Base-by-base conservation (phyloP, 2,113 vertebrate genomes). In the Strix uralensis region DNA sequence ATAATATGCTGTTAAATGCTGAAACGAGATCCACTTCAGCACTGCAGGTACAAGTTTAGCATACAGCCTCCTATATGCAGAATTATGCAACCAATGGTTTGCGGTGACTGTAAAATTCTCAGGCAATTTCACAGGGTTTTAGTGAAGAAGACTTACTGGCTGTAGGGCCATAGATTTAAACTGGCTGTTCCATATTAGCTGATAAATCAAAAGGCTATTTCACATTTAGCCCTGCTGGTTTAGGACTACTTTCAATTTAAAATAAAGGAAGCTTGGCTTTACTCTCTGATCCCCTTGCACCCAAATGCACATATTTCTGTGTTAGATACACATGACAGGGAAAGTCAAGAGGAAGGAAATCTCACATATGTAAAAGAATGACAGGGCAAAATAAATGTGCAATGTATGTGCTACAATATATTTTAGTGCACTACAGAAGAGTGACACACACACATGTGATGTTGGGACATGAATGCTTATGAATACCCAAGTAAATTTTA, bases 341-440 rank as follows among this genome's bases (percentile, higher is more conserved):
- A 80, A n/a, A 91, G 81, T 89, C 65, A 78, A 95, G 61, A 94
- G 93, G 92, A 96, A 97, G 94, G 92, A 97, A 97, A 93, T 77
- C 73, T 91, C 84, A 80, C 54, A 42, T 54, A 91, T 21, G 8
- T 86, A 91, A 88, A 96, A 89, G 92, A 91, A 95, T 89, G 79
- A 95, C 83, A 80, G 74, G 36, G 87, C 89, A 96, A 92, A 97
- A 92, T 62, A 85, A 85, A 91, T 3, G 32, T 9, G 6, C 52
- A 59, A 26, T 34, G 29, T 19, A 63, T 69, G 69, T 54, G 70
- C 70, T 57, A 38, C 49, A 26, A 47, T 13, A 30, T 46, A 5
- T 44, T 44, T 58, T 71, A 72, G 32, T 34, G 67, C 9, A 3
- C 40, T 66, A 36, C 4, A 85, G 61, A 75, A 54, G 32, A 79